Conservation (phyloP, 2,113 vertebrate species). For the Megatriorchis doriae region DNA sequence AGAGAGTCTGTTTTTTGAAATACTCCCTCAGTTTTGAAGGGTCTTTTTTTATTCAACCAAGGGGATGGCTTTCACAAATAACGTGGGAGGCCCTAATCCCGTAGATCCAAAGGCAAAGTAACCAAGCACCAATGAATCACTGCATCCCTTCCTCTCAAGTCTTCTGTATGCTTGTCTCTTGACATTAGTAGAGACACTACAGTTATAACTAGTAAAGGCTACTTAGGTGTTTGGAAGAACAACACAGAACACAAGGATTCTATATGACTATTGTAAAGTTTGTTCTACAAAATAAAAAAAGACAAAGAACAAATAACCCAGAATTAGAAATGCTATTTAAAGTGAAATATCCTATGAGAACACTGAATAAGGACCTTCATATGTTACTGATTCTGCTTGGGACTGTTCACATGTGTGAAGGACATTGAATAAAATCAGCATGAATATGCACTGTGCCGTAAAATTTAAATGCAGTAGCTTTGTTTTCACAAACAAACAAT, state of each 20-base stretch:
- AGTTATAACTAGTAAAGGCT: neutral
- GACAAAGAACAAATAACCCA: neutral
- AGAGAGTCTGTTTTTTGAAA: neutral
- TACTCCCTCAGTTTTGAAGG: neutral
- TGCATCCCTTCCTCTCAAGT: neutral
- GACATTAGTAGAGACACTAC: neutral
- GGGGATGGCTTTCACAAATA: neutral
- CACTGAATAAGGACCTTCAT: neutral
- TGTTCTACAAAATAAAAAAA: neutral
- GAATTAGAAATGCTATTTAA: neutral
- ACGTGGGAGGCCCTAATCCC: neutral
- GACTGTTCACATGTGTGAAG: neutral
- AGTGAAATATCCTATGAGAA: neutral
- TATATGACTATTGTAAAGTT: neutral
- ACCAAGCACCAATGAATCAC: neutral
- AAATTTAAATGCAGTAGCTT: neutral
- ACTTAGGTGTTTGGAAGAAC: neutral
- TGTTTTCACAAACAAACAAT: neutral
- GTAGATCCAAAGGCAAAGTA: neutral
- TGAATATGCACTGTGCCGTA: neutral
- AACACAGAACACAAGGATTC: neutral
- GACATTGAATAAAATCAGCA: neutral
- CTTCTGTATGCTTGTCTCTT: neutral
- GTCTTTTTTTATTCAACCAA: neutral
- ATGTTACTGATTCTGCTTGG: neutral